Evolutionary conservation across 37 sponge, comb jelly and placozoan genomes (phyloP), one percentile per base, ranked within the genome.

Genomic region (Axinella damicornis): DNA sequence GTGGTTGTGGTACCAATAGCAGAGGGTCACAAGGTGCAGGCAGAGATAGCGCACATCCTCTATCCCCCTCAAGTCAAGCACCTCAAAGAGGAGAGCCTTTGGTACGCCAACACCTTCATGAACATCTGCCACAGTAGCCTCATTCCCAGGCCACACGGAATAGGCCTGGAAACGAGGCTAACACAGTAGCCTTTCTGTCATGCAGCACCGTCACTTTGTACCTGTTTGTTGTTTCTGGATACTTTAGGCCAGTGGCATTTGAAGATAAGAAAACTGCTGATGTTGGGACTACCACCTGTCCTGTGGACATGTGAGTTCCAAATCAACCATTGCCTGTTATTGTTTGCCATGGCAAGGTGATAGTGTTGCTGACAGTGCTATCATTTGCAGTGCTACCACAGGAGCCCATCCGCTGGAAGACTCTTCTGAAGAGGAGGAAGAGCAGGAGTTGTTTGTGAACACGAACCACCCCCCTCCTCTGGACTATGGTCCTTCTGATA

Each of bases 11-110:
- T 95, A 36, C 92, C 92, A 0, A 99, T 99, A 40, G 72, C 71
- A 0, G 99, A 99, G 71, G 99, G 99, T 2, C 73, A 84, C 56
- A 99, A 95, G 58, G 99, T 99, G 24, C 90, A 92, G 55, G 96
- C 85, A 28, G 99, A 99, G 62, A 93, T 99, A 21, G 89, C 92
- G 11, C 79, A 84, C 67, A 95, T 99, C 39, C 91, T 99, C 17
- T 97, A 91, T 69, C 96, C 96, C 0, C 65, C 73, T 73, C 99
- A 99, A 57, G 92, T 99, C 9, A 82, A 90, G 59, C 56, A 88
- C 60, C 84, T 99, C 41, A 86, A 92, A 24, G 77, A 96, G 65
- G 63, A 94, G 17, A 69, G 76, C 9, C 41, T 89, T 4, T 99
- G 99, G 99, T 93, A 69, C 9, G 46, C 6, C n/a, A n/a, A n/a